A percentile compares a stretch with the other conserved stretches of the same genome.
phyloP scores from a whole-genome alignment of 1,140 invertebrate species.

The Cherax destructor region DNA sequence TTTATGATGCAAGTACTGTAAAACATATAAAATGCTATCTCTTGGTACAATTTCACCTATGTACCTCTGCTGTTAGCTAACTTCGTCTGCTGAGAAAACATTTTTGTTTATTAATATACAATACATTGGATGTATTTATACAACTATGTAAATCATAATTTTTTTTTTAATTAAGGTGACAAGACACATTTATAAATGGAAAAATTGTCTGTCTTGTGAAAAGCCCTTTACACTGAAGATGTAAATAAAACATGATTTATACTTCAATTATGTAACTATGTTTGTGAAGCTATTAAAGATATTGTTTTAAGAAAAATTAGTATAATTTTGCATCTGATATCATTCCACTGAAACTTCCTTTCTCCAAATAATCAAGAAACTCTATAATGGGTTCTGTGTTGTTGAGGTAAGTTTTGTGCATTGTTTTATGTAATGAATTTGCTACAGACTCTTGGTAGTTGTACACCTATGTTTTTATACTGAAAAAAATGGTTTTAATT shows the following conservation, averaged over 20 bases:
- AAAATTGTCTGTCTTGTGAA: no score
- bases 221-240: no score
- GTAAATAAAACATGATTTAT: no score
- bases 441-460: neutral
- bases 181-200: no score
- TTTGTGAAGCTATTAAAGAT: neutral
- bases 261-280: neutral
- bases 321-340: neutral
- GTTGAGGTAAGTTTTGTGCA: neutral
- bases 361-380: neutral
- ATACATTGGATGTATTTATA: no score
- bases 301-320: neutral
- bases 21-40: no score
- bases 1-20: constrained; percentile 9
- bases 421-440: neutral
- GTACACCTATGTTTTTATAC: neutral
- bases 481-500: neutral
- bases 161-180: no score
- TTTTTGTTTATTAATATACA: no score
- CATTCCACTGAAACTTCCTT: neutral
- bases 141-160: no score
- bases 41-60: no score
- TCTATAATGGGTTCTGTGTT: neutral
- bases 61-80: no score
- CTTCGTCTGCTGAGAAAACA: no score